Evolutionary conservation across 92 coral and sea anemone species (phyloP).

Genomic region (Parazoanthus darwini): DNA sequence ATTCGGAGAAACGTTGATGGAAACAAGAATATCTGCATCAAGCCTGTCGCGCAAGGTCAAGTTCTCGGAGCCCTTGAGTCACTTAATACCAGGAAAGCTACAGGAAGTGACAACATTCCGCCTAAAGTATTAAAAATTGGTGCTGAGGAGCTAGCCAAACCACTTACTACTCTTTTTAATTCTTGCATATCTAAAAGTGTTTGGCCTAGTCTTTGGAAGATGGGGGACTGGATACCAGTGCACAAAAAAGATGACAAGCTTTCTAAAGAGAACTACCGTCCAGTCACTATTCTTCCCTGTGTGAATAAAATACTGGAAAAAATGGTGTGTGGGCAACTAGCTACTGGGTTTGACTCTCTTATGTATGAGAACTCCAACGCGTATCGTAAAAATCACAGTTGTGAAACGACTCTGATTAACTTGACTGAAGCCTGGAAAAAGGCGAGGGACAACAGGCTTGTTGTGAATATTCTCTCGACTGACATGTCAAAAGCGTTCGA

Average conservation of each 20-base stretch:
- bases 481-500: constrained; percentile 59
- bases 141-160: constrained; percentile 36
- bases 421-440: constrained; percentile 52
- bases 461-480: constrained; percentile 52
- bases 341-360: neutral
- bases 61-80: constrained; percentile 36
- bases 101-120: constrained; percentile 48
- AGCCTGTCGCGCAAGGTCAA: constrained; percentile 1
- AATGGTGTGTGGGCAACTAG: neutral
- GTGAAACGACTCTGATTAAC: constrained; percentile 27
- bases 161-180: constrained; percentile 44
- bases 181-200: constrained; percentile 39
- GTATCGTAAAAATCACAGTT: constrained; percentile 12
- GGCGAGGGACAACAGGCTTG: constrained; percentile 44
- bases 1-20: neutral
- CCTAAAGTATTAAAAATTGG: constrained; percentile 48
- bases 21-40: neutral
- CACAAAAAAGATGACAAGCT: constrained; percentile 29
- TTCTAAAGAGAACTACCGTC: constrained; percentile 33
- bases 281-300: constrained; percentile 29
- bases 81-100: constrained; percentile 45
- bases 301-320: constrained; percentile 19
- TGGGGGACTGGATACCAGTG: constrained; percentile 45
- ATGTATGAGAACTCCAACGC: constrained; percentile 2
- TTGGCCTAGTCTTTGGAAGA: constrained; percentile 45